Base-by-base conservation (phyloP, 2,113 vertebrate genomes). In the Scopus umbretta region DNA sequence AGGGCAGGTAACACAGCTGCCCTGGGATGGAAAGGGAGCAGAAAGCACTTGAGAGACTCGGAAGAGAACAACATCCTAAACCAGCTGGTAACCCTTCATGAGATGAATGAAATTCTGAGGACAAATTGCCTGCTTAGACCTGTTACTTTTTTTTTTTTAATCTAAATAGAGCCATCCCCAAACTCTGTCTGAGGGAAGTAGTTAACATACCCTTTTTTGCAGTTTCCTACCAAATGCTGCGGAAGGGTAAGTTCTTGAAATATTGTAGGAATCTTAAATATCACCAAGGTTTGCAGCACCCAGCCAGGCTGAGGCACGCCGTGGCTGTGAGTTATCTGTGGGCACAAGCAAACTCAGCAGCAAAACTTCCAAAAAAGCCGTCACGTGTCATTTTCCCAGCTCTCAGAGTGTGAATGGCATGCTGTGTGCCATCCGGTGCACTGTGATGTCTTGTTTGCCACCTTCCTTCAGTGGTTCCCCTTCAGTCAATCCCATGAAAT, bases 401-500 rank as follows among this genome's bases (percentile, higher is more conserved):
- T 52, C 58, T 72, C 1, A 0, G n/a, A 27, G 25, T 4, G 0
- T 21, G 36, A 80, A n/a, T 0, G 0, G 7, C 21, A 2, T n/a
- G 20, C 25, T 34, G 13, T 2, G 2, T 3, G 3, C 55, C 7
- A 2, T 18, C 58, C 7, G 1, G 4, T 67, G 30, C 3, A 6
- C 38, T 1, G 1, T 70, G 21, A 34, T 4, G 2, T 65, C 62
- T 53, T 52, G 40, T 79, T 92, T 90, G 40, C 49, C 2, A 1
- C 34, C 34, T 59, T 85, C n/a, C 29, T 61, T 76, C 49, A 22
- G 47, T 3, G 1, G 16, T 45, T 83, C 8, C 36, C 45, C 50
- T 95, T 71, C 7, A 5, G 61, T 42, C 59, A 88, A 76, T 43
- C 27, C 40, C 12, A 2, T 1, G 3, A 66, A 71, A 63, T 26